Evolutionary conservation across 2,888 invertebrate species (phyloP).

Genomic region (Campopleginae sp.): DNA sequence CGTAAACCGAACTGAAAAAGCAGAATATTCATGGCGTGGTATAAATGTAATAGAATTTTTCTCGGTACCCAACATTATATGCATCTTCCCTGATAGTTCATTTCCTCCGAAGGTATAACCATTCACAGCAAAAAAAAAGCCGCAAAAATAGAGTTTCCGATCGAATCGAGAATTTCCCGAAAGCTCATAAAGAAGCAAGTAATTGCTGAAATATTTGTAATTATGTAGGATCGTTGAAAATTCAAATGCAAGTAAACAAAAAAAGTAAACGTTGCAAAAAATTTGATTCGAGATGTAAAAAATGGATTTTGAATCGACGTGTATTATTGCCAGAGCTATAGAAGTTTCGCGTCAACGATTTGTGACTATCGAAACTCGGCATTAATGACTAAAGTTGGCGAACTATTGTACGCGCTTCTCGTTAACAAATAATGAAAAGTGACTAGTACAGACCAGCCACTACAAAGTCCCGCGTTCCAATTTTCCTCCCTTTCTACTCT

Average conservation of each 20-base stretch:
- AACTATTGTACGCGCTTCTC: conserved; percentile 30
- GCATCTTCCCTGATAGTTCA: no score
- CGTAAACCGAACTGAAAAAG: no score
- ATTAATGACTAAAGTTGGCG: conserved; percentile 63
- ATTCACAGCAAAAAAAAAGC: not conserved
- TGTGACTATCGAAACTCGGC: conserved; percentile 15
- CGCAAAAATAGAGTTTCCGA: not conserved
- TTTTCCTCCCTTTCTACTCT: conserved; percentile 21
- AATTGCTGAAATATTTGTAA: not conserved
- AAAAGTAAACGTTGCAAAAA: not conserved
- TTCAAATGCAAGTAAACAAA: not conserved
- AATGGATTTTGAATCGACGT: conserved; percentile 2
- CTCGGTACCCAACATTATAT: no score
- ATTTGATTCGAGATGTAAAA: not conserved
- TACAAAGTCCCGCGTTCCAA: conserved; percentile 28
- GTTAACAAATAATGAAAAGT: conserved; percentile 55
- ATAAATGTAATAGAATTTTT: no score
- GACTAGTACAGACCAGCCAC: conserved; percentile 21
- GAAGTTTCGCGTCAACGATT: conserved; percentile 35
- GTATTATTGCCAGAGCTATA: conserved; percentile 17
- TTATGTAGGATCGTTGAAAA: not conserved
- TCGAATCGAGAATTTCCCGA: not conserved
- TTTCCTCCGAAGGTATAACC: no score
- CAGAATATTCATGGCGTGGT: no score
- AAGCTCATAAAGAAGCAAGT: not conserved